A percentile compares a stretch with the other conserved stretches of the same genome.
phyloP scores from a whole-genome alignment of 2,888 invertebrate genomes.

The Strigamia crassipes region DNA sequence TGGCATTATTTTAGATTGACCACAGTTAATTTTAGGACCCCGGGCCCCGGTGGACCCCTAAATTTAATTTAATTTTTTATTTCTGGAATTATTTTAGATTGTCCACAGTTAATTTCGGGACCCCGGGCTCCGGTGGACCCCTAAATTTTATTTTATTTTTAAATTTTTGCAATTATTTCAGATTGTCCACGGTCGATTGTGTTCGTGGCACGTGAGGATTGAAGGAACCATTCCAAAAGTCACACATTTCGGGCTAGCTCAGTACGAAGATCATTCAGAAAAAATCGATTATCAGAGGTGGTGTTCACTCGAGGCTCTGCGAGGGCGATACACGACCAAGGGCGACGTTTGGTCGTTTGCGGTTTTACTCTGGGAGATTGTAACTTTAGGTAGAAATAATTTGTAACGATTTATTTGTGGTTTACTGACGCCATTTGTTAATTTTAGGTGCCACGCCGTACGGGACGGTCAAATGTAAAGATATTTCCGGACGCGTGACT shows the following conservation, averaged over 20 bases:
- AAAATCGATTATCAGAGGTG: conserved; percentile 76
- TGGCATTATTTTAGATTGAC: conserved; percentile 56
- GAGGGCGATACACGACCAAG: conserved; percentile 69
- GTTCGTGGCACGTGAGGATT: conserved; percentile 73
- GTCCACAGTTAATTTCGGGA: too few species aligned
- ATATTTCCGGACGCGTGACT: conserved; percentile 70
- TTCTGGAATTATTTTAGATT: too few species aligned
- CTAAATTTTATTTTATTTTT: too few species aligned
- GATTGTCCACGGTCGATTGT: conserved; percentile 71
- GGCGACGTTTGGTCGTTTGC: conserved; percentile 85
- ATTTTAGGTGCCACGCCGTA: conserved; percentile 73
- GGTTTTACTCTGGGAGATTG: conserved; percentile 79
- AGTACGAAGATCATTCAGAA: conserved; percentile 62
- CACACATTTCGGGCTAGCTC: conserved; percentile 74
- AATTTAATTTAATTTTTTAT: too few species aligned
- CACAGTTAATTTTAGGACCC: conserved; percentile 77
- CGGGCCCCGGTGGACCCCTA: too few species aligned
- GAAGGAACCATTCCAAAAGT: conserved; percentile 72
- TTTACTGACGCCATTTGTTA: background rate
- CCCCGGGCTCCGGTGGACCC: too few species aligned
- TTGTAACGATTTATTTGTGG: too few species aligned
- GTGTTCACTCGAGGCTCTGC: conserved; percentile 78
- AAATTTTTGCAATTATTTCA: conserved; percentile 49
- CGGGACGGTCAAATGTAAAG: conserved; percentile 69
- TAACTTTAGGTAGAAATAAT: conserved; percentile 67